Percentiles rank a stretch among this genome's conserved stretches.
Evolutionary conservation across 2,888 invertebrate genomes (phyloP).

Genomic region (Agrochola lychnidis): DNA sequence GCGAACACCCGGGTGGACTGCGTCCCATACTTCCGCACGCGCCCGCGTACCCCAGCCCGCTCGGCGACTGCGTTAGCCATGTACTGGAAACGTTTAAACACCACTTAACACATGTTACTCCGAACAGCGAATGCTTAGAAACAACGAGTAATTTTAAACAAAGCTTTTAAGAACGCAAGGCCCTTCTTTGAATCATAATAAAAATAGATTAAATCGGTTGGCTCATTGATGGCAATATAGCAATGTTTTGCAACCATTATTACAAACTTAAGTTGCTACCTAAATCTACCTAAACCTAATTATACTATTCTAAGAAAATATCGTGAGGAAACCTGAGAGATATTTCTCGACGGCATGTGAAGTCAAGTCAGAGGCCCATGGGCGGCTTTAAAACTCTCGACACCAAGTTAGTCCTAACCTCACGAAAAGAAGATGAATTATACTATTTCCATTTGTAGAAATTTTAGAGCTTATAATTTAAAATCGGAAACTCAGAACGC

Average conservation of each 20-base stretch:
- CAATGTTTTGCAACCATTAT: background rate
- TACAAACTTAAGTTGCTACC: background rate
- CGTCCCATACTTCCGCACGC: constrained; percentile 82
- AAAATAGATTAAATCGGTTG: constrained; percentile 16
- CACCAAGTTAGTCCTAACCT: too few species aligned
- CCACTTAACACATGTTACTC: constrained; percentile 41
- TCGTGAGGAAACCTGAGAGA: too few species aligned
- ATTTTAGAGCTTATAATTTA: background rate
- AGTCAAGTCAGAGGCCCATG: too few species aligned
- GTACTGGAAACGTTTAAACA: constrained; percentile 75
- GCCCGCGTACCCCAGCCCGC: constrained; percentile 80
- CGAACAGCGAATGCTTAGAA: constrained; percentile 29
- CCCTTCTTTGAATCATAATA: constrained; percentile 6
- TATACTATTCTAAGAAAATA: background rate
- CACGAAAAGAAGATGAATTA: too few species aligned
- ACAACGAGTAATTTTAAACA: constrained; percentile 52
- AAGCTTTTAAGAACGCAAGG: constrained; percentile 13
- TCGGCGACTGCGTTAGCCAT: constrained; percentile 83
- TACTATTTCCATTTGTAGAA: background rate
- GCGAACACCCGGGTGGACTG: constrained; percentile 84
- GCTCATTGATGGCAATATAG: background rate
- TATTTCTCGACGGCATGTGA: too few species aligned
- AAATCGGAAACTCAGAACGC: background rate
- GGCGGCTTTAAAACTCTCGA: too few species aligned
- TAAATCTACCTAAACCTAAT: background rate